These are phyloP conservation scores for Dorcus parallelipipedus DNA, from an alignment of 2,888 invertebrate genomes.

Conservation along the genomic window DNA sequence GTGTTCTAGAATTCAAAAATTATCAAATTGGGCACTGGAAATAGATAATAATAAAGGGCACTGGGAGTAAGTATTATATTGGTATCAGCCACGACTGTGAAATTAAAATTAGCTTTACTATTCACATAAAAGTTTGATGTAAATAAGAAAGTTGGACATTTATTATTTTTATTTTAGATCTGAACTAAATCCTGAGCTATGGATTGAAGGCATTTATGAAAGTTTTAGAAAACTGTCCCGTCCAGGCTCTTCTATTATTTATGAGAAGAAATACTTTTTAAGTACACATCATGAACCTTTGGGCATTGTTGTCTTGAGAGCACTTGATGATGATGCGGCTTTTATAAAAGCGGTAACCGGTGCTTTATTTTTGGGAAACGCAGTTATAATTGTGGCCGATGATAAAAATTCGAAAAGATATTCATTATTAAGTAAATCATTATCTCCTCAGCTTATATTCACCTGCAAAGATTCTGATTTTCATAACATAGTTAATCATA, in stretches of 20 bases:
- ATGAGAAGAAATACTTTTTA: conserved; percentile 24
- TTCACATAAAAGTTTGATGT: too few species aligned
- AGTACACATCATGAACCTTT: conserved; percentile 28
- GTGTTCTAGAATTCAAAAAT: conserved; percentile 26
- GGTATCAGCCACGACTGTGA: not conserved
- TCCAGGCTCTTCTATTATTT: conserved; percentile 3
- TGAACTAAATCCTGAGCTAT: not conserved
- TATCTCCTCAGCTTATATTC: conserved; percentile 11
- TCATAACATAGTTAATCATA: not conserved
- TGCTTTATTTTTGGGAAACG: conserved; percentile 39
- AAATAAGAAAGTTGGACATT: too few species aligned
- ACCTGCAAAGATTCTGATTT: not conserved
- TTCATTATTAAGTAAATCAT: conserved; percentile 4
- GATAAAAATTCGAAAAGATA: not conserved
- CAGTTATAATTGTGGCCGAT: conserved; percentile 33
- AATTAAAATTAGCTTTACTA: conserved; percentile 1
- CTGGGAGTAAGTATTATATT: conserved; percentile 9
- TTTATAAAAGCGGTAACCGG: conserved; percentile 30
- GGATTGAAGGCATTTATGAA: conserved; percentile 25
- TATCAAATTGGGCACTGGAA: conserved; percentile 28
- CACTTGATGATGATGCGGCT: conserved; percentile 11
- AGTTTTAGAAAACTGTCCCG: conserved; percentile 15
- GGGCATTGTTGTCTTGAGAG: conserved; percentile 36
- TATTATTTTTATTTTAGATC: conserved; percentile 15
- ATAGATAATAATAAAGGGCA: conserved; percentile 21